phyloP scores from a whole-genome alignment of 1,140 invertebrate species.

The Caenorhabditis remanei region DNA sequence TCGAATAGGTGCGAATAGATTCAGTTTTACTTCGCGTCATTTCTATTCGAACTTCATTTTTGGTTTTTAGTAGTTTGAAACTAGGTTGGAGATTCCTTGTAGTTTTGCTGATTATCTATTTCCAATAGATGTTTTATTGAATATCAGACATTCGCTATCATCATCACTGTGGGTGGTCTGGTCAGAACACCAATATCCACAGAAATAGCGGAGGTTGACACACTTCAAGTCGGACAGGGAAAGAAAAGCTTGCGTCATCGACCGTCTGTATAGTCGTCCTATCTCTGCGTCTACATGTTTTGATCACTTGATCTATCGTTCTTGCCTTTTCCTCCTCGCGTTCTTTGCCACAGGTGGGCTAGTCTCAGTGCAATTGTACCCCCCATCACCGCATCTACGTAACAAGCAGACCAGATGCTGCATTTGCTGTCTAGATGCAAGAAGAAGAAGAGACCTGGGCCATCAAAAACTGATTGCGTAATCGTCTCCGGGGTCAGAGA shows the following conservation, averaged over 20 bases:
- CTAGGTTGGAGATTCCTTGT: too few species aligned
- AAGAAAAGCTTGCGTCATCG: constrained; percentile 36
- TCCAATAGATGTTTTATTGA: too few species aligned
- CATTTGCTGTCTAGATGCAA: background rate
- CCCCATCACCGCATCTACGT: background rate
- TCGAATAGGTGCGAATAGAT: background rate
- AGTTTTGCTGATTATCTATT: too few species aligned
- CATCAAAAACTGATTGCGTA: constrained; percentile 39
- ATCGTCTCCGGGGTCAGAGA: background rate
- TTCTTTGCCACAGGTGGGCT: background rate
- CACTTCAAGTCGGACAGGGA: background rate
- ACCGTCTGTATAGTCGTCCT: constrained; percentile 11
- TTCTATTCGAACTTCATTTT: constrained; percentile 1
- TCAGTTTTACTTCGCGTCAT: background rate
- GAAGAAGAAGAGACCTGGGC: background rate
- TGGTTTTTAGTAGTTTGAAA: too few species aligned
- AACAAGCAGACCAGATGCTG: background rate
- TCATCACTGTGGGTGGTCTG: too few species aligned
- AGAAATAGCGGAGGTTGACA: background rate
- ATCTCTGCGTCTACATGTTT: background rate
- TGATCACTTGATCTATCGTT: constrained; percentile 34
- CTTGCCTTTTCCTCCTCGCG: background rate
- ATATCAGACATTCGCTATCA: too few species aligned
- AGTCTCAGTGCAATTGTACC: constrained; percentile 13
- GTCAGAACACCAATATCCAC: background rate